Evolutionary conservation across 2,113 vertebrate genomes (phyloP), one percentile per base, ranked within the genome.

Genomic region (Urocitellus parryii): DNA sequence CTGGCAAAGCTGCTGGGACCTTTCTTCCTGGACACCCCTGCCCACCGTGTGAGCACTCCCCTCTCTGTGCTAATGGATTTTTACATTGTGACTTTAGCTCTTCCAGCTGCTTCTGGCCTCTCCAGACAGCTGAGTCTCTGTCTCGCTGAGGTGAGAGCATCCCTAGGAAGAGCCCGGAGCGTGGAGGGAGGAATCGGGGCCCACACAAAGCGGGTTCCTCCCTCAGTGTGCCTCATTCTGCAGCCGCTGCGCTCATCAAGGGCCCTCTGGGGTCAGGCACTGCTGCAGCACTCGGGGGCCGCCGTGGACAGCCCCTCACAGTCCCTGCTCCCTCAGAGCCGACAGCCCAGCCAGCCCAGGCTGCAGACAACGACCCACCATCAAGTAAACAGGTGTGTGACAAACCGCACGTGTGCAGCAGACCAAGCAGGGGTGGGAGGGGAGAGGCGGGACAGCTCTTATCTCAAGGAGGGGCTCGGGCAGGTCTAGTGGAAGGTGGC

Each of bases 291-390:
- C 37, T 4, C 11, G 12, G 58, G 73, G 32, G 16, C 12, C 56
- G 37, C 53, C 48, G 53, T 24, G 65, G 72, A 5, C 9, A 45
- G 20, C 39, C 63, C 6, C 0, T 22, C 27, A 2, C 39, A 20
- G 39, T 63, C 39, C 42, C 24, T 17, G 9, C 34, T 61, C 72
- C 14, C 2, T 0, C 4, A 1, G 13, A 13, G 22, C 29, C 9
- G 84, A 56, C 34, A 20, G 2, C 2, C 56, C 56, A 5, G 5
- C 8, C 25, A 7, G 0, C 1, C 25, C 2, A 0, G 3, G 24
- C 14, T 16, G 39, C 48, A 74, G 81, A 22, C 25, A 32, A 8
- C 8, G 34, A 79, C 48, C 48, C 22, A 13, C 53, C n/a, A 5
- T 56, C 53, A 2, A 12, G 22, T 37, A 24, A 12, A 17, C 0